A percentile compares a stretch with the other conserved stretches of the same genome.
phyloP scores from a whole-genome alignment of 2,113 vertebrate species.

The Dromas ardeola region DNA sequence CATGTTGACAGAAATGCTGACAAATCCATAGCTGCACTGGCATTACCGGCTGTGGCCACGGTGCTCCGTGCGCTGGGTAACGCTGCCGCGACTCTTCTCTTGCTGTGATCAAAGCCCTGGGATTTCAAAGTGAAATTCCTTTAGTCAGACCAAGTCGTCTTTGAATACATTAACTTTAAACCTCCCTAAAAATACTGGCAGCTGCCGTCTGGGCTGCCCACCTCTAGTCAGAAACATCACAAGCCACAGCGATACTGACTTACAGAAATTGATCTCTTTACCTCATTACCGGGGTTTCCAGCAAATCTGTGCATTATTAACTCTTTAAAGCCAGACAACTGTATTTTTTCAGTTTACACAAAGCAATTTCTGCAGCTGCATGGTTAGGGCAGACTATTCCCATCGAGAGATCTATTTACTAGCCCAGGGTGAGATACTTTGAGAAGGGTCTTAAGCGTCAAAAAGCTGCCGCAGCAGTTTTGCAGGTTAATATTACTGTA shows the following conservation, averaged over 20 bases:
- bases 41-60: accelerated
- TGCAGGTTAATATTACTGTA: neutral
- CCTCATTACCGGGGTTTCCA: neutral
- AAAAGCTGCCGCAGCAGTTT: neutral
- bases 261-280: neutral
- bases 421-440: neutral
- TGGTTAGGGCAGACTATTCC: neutral
- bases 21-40: neutral
- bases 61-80: accelerated
- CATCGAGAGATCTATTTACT: neutral
- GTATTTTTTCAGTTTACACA: neutral
- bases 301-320: neutral
- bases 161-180: constrained; percentile 17
- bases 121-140: neutral
- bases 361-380: neutral
- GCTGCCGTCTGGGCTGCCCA: neutral
- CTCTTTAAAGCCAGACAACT: neutral
- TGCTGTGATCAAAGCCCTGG: constrained; percentile 1
- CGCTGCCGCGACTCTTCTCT: accelerated
- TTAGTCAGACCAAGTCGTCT: neutral
- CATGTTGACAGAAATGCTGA: neutral
- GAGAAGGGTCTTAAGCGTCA: neutral
- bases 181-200: neutral
- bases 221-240: neutral
- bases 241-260: neutral